Conservation (phyloP, 2,113 vertebrate species). For the Elanus axillaris region DNA sequence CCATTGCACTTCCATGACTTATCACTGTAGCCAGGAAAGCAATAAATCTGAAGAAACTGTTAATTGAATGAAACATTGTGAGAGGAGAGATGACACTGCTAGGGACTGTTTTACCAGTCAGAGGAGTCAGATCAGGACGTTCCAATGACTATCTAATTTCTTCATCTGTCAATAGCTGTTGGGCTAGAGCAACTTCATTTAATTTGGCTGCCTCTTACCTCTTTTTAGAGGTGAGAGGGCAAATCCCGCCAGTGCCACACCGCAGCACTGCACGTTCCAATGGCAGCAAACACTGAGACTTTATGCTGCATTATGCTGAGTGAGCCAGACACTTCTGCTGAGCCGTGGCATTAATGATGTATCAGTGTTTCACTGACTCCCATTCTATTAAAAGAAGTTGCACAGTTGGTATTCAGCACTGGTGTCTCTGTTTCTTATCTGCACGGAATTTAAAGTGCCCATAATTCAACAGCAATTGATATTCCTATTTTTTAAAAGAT, state of each 20-base stretch:
- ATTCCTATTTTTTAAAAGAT: neutral
- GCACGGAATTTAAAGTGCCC: neutral
- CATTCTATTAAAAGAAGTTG: neutral
- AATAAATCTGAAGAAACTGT: neutral
- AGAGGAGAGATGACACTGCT: neutral
- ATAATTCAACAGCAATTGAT: neutral
- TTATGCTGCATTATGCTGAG: neutral
- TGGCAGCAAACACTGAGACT: neutral
- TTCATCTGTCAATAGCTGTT: slow-evolving; percentile 8
- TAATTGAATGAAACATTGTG: neutral
- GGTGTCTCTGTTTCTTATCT: neutral
- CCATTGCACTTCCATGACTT: neutral
- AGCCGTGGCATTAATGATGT: neutral
- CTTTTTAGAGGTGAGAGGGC: neutral
- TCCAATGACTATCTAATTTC: slow-evolving; percentile 8
- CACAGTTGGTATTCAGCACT: neutral
- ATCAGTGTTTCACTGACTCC: neutral
- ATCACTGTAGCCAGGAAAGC: neutral
- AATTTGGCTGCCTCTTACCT: slow-evolving; percentile 10
- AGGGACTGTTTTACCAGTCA: neutral
- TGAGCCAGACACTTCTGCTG: neutral
- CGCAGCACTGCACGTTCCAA: neutral
- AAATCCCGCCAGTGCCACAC: neutral
- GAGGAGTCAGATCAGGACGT: neutral
- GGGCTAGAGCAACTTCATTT: neutral